Evolutionary conservation across 2,888 invertebrate species (phyloP), one percentile per base, ranked within the genome.

Genomic region (Hirtodrosophila confusa): DNA sequence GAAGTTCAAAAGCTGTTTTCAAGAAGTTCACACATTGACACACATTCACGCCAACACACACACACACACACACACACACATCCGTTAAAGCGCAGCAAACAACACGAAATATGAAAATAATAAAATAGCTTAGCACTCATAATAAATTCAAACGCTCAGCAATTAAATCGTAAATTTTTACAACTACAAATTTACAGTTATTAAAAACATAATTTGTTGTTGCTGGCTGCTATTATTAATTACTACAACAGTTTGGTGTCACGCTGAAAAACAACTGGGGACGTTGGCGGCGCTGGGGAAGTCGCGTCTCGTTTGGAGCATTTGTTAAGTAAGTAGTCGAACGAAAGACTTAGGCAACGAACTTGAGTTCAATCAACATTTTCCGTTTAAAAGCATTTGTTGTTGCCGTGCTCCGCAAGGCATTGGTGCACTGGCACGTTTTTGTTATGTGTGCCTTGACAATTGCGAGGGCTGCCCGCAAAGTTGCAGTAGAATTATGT

Each of bases 141-240:
- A 85, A 87, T 75, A 88, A 84, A 88, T 86, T 80, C 78, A 86
- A 86, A 64, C 67, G 78, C 73, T 67, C 54, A 49, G 78, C 87
- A 88, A 84, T 84, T 84, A 84, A 88, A 88, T 84, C 84, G 82
- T 88, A 88, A 84, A 86, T 71, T 80, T 85, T 85, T 75, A 85
- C 88, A 80, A 86, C 88, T 86, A 86, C 88, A 84, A 84, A 84
- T 88, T 84, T 84, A 86, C 84, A 84, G 88, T 88, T 88, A 84
- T 84, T 84, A 84, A 84, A 88, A 84, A 64, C 85, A 88, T 86
- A 83, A 83, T 87, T 83, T 83, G 82, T 76, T 82, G 87, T 79
- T 85, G 86, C 76, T 78, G 88, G 60, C 63, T 73, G 86, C 69
- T 73, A 76, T 87, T 83, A 83, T 83, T 83, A 83, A 83, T 83